Evolutionary conservation across 2,888 invertebrate species (phyloP), one percentile per base, ranked within the genome.

Genomic region (Blastobasis lacticolella): DNA sequence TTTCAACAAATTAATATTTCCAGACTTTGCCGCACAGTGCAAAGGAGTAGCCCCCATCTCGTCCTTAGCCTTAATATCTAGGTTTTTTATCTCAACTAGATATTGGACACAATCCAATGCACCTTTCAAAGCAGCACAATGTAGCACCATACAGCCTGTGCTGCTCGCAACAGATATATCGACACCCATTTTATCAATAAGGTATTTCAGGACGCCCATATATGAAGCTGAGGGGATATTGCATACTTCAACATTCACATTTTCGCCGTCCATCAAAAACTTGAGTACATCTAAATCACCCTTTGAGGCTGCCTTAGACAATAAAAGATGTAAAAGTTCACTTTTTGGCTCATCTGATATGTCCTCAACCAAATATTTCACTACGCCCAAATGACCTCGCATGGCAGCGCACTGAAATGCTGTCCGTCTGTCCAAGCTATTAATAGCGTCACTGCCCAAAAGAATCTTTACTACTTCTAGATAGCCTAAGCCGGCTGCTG

Each of bases 1-100:
- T 38, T 52, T 46, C 9, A 52, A 38, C 38, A 52, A 36, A 38
- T 49, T 42, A 10, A 52, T 10, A 37, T 45, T 10, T n/a, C 52
- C 52, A 38, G 10, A 38, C 8, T 23, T 37, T n/a, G 46, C 41
- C 9, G 47, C 47, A 7, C 37, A 37, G 10, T 46, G 46, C 37
- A 46, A 37, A 40, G 4, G 41, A 9, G 41, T 8, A 6, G 6
- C 9, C 7, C 4, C 41, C 6, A 6, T 40, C 41, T 40, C 9
- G 9, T 40, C 41, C 9, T 6, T 8, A 40, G 9, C 41, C 1
- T 6, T 9, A 1, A 8, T 8, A 40, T 40, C 41, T 8, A 9
- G 7, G 9, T 40, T 40, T 9, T 40, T 40, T 40, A 8, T 9
- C 9, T 40, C 41, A 8, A 40, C 4, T 40, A 40, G 9, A 40